These are phyloP conservation scores for Gallinago undulata DNA, from an alignment of 2,113 vertebrate genomes.

Conservation along the genomic window DNA sequence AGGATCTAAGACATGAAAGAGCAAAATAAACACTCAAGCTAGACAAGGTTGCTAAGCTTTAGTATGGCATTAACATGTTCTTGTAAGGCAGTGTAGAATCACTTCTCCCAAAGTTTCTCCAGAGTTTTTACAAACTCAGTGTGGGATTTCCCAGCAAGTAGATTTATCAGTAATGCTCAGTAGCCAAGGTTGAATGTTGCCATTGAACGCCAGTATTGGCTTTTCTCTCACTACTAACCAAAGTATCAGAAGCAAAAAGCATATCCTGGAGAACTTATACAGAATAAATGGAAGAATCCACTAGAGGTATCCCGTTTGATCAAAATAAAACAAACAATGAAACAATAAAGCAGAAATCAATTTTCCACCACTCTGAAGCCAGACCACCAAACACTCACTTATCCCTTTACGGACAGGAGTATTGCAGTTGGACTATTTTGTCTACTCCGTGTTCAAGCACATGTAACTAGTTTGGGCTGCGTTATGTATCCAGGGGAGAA, in stretches of 20 bases:
- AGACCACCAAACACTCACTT: background rate
- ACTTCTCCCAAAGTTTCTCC: background rate
- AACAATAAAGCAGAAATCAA: background rate
- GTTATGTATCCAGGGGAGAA: background rate
- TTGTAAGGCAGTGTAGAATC: background rate
- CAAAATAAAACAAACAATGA: background rate
- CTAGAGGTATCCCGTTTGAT: background rate
- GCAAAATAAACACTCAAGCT: background rate
- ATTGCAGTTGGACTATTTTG: background rate
- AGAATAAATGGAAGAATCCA: background rate
- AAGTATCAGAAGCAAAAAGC: background rate
- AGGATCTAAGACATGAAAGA: background rate
- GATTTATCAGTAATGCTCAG: background rate
- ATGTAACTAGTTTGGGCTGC: background rate
- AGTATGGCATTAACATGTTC: background rate
- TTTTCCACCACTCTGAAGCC: background rate
- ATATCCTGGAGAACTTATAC: background rate
- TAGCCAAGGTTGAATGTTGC: background rate
- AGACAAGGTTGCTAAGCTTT: background rate
- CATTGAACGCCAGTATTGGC: background rate
- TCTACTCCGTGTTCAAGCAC: background rate
- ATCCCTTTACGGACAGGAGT: background rate
- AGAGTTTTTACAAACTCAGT: background rate
- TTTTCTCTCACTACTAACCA: background rate
- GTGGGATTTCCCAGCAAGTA: background rate